Evolutionary conservation across 2,113 vertebrate species (phyloP).

Genomic region (Pycnonotus jocosus): DNA sequence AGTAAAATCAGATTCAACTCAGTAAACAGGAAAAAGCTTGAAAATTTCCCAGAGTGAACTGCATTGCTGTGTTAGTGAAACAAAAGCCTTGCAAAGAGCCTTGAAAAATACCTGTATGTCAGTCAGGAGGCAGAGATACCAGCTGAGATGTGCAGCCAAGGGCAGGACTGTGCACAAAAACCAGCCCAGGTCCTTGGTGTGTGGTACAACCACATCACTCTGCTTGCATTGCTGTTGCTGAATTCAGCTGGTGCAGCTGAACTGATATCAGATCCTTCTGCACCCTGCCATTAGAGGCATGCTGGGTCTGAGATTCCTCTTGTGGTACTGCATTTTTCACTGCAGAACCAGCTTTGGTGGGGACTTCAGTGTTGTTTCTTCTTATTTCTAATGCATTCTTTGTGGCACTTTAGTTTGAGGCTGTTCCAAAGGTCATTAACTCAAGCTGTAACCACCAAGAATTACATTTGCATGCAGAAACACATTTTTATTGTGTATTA

Average conservation of each 20-base stretch:
- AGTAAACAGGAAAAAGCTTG: background rate
- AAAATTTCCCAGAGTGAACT: background rate
- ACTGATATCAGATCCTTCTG: background rate
- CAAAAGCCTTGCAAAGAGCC: background rate
- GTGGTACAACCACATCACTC: background rate
- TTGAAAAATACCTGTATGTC: background rate
- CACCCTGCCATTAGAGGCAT: background rate
- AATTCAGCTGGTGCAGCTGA: background rate
- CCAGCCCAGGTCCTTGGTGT: background rate
- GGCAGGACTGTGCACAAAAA: background rate
- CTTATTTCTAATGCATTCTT: background rate
- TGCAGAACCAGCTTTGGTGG: background rate
- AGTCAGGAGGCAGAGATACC: background rate
- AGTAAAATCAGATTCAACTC: conserved; percentile 1
- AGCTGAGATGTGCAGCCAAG: background rate
- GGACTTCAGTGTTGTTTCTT: background rate
- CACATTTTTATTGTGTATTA: background rate
- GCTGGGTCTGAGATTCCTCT: background rate
- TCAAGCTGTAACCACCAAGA: background rate
- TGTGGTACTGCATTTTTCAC: background rate
- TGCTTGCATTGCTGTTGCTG: background rate
- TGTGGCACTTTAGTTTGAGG: background rate
- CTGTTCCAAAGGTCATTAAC: background rate
- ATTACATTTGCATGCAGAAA: background rate
- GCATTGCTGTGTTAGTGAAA: background rate